Conservation (phyloP, 1,140 invertebrate species). For the Sipha flava region DNA sequence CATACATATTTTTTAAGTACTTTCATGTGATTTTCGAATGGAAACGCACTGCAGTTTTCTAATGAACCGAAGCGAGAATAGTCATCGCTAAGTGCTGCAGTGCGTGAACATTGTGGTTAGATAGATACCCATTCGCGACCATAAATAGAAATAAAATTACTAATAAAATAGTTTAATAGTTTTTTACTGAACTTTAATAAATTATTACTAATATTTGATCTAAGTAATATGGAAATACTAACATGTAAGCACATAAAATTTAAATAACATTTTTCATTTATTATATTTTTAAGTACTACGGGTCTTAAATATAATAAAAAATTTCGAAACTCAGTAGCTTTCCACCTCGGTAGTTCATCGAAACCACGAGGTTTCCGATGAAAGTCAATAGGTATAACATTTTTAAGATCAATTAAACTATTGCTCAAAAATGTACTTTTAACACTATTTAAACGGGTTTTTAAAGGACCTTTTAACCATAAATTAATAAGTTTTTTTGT, state of each 20-base stretch:
- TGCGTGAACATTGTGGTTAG: not conserved
- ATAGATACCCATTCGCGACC: not conserved
- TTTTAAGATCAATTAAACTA: not conserved
- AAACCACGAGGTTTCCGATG: not conserved
- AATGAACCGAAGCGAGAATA: not conserved
- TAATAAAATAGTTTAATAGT: not conserved
- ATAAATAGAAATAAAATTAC: not conserved
- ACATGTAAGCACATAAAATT: not conserved
- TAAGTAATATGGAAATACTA: not conserved
- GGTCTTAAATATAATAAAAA: not conserved
- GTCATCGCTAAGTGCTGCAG: not conserved
- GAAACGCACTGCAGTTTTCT: not conserved
- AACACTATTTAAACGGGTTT: not conserved
- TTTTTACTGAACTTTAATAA: not conserved
- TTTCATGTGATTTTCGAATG: not conserved
- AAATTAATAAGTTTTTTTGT: not conserved
- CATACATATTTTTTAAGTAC: not conserved
- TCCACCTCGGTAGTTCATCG: not conserved
- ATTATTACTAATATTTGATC: not conserved
- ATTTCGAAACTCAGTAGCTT: not conserved
- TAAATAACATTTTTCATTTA: not conserved
- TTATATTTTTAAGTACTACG: not conserved
- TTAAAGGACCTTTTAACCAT: not conserved
- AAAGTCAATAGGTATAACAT: not conserved
- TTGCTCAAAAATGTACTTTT: not conserved